phyloP scores from a whole-genome alignment of 2,797 vertebrate genomes.

The Austrolebias charrua region DNA sequence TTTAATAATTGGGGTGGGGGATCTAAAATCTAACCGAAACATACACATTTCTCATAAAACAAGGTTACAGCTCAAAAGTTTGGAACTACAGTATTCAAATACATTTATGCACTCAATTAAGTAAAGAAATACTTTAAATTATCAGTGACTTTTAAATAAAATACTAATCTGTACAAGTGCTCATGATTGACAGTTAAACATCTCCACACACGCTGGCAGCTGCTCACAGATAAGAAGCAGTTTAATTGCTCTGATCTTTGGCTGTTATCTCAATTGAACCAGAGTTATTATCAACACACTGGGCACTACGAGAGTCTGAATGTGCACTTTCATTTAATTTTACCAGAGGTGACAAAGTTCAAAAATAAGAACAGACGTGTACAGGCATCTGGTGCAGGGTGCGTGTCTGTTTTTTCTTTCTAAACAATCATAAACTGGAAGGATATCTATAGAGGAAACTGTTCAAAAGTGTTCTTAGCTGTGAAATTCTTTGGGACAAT shows the following conservation, averaged over 20 bases:
- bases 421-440: slow-evolving; percentile 1
- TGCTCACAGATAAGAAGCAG: slow-evolving; percentile 8
- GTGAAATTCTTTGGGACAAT: slow-evolving; percentile 24
- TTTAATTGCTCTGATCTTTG: slow-evolving; percentile 11
- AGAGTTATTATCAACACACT: neutral
- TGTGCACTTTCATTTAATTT: neutral
- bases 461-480: slow-evolving; percentile 10
- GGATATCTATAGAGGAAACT: neutral
- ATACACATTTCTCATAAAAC: too few species aligned
- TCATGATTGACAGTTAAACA: neutral
- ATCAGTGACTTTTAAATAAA: too few species aligned
- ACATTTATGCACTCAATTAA: neutral
- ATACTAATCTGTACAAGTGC: too few species aligned
- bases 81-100: neutral
- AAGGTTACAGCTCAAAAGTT: too few species aligned
- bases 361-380: neutral
- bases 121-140: neutral
- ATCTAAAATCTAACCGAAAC: too few species aligned
- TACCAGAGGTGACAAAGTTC: slow-evolving; percentile 1
- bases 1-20: too few species aligned
- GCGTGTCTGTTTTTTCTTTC: neutral
- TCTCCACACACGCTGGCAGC: neutral
- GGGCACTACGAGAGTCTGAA: neutral
- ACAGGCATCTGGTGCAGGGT: too few species aligned
- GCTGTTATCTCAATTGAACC: neutral